A percentile compares a stretch with the other conserved stretches of the same genome.
phyloP scores from a whole-genome alignment of 2,888 invertebrate species.

The Octonoba sinensis region DNA sequence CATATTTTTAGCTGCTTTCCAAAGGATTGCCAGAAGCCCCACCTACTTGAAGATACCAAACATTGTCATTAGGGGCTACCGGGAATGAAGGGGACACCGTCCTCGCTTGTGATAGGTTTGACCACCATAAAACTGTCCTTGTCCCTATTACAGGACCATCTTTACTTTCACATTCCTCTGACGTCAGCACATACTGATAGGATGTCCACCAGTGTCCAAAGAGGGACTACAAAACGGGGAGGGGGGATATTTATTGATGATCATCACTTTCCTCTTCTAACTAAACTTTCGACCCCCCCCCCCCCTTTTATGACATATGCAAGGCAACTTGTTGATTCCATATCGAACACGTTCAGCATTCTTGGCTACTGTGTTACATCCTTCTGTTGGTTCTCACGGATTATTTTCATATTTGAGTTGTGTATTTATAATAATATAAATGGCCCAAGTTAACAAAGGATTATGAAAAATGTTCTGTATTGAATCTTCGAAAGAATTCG shows the following conservation, averaged over 20 bases:
- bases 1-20: conserved; percentile 6
- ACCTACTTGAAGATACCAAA: conserved; percentile 27
- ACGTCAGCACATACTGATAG: conserved; percentile 48
- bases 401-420: neutral
- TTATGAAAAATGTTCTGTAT: no score
- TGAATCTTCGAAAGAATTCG: no score
- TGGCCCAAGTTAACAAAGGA: no score
- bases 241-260: conserved; percentile 39
- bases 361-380: conserved; percentile 10
- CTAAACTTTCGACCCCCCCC: conserved; percentile 31
- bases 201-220: conserved; percentile 29
- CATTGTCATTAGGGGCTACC: conserved; percentile 23
- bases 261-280: conserved; percentile 24
- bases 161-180: conserved; percentile 11
- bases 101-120: conserved; percentile 40
- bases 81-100: conserved; percentile 6
- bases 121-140: conserved; percentile 30
- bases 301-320: conserved; percentile 15
- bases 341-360: no score
- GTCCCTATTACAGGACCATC: conserved; percentile 19
- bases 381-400: no score
- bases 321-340: conserved; percentile 12
- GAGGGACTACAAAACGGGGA: neutral
- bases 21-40: conserved; percentile 18
- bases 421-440: no score